Evolutionary conservation across 2,888 invertebrate species (phyloP), one percentile per base, ranked within the genome.

Genomic region (Macaria liturata): DNA sequence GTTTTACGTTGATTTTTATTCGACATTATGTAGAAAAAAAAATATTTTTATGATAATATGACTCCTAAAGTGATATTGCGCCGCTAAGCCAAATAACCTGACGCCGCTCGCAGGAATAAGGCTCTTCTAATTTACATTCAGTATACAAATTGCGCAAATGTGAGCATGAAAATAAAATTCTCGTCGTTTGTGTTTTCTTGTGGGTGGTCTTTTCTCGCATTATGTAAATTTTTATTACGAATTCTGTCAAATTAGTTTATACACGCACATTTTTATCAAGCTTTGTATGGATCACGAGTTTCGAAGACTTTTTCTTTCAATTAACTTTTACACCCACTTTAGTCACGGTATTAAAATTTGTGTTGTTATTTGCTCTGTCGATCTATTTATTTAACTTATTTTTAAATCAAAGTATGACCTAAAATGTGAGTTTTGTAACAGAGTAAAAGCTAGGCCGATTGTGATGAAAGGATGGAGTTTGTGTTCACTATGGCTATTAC

Each of bases 141-240:
- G 88, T 88, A 88, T 88, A 89, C 88, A 88, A 89, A 88, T 88
- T 88, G 86, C 81, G 78, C 84, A 83, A 89, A 89, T 87, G 86
- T 86, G 87, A 83, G 83, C 79, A 88, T 86, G 84, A 87, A 88
- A 90, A 88, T 89, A 87, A 88, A 88, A 89, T 87, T 87, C 75
- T 79, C 84, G 79, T 80, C 84, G 81, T 83, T 87, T 86, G 84
- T 88, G 84, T 86, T 86, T 86, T 81, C 85, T 85, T 83, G 80
- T 69, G 80, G 81, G 75, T 83, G 78, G 81, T 83, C 80, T 84
- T 84, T 85, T 85, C 82, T 82, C 84, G 78, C 81, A 84, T 87
- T 87, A 88, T 88, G 88, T 82, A 86, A 85, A 88, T 88, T 84
- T 81, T 82, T 84, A 86, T 86, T 84, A 83, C 77, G 78, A 82